Conservation (phyloP, 2,888 invertebrate species). For the Netelia fuscicornis region DNA sequence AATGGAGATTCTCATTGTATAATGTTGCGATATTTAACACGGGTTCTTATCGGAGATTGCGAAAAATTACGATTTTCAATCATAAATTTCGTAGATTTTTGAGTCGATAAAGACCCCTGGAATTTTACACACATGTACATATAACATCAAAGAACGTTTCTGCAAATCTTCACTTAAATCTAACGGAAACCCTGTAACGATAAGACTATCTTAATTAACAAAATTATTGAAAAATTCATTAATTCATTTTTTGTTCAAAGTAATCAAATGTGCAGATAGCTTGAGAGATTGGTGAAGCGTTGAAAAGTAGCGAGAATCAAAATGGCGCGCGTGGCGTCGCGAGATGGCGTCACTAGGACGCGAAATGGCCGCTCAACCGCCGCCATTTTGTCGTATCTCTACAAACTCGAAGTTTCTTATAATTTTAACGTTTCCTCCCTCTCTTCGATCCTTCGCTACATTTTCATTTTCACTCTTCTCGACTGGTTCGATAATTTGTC, state of each 20-base stretch:
- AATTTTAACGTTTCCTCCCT: neutral
- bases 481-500: neutral
- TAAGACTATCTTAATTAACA: neutral
- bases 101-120: too few relatives aligned
- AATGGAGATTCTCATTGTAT: too few relatives aligned
- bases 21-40: too few relatives aligned
- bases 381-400: neutral
- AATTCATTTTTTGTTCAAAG: neutral
- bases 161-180: too few relatives aligned
- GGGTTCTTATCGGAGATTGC: too few relatives aligned
- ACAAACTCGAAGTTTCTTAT: neutral
- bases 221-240: neutral
- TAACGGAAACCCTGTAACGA: too few relatives aligned
- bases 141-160: too few relatives aligned
- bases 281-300: neutral
- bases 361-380: neutral
- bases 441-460: neutral
- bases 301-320: neutral
- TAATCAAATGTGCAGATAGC: neutral
- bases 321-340: neutral
- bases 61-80: too few relatives aligned
- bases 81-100: too few relatives aligned
- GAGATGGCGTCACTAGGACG: neutral
- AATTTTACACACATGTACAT: too few relatives aligned
- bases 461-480: neutral